phyloP scores from a whole-genome alignment of 2,113 vertebrate genomes.

The Lutjanus erythropterus region DNA sequence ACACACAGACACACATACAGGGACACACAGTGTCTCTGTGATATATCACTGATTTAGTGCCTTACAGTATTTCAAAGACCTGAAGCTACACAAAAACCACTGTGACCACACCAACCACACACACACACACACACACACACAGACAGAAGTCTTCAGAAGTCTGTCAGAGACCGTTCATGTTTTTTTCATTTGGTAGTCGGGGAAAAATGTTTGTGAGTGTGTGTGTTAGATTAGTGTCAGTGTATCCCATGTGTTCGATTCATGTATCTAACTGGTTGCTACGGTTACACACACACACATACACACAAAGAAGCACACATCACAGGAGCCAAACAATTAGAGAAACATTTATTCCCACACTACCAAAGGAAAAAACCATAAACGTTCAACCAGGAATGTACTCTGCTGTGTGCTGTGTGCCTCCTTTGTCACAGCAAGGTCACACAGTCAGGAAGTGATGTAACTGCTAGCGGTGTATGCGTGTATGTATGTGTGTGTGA shows the following conservation, averaged over 20 bases:
- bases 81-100: constrained; percentile 37
- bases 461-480: neutral
- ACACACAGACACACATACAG: neutral
- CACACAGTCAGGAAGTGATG: constrained; percentile 54
- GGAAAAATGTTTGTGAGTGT: neutral
- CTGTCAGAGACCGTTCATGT: constrained; percentile 17
- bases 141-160: constrained; percentile 19
- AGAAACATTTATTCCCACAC: constrained; percentile 15
- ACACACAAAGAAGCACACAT: neutral
- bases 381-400: neutral
- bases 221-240: neutral
- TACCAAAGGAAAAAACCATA: neutral
- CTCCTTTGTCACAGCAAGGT: constrained; percentile 35
- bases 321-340: neutral
- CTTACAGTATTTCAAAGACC: constrained; percentile 35
- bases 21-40: neutral
- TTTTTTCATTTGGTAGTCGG: constrained; percentile 44
- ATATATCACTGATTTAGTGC: constrained; percentile 34
- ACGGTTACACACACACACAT: constrained; percentile 2
- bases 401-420: neutral
- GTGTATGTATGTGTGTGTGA: constrained; percentile 21
- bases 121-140: neutral
- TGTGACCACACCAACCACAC: neutral
- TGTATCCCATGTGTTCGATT: neutral
- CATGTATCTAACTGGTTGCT: neutral